phyloP scores from a whole-genome alignment of 92 coral and sea anemone genomes.

The Heteractis magnifica region DNA sequence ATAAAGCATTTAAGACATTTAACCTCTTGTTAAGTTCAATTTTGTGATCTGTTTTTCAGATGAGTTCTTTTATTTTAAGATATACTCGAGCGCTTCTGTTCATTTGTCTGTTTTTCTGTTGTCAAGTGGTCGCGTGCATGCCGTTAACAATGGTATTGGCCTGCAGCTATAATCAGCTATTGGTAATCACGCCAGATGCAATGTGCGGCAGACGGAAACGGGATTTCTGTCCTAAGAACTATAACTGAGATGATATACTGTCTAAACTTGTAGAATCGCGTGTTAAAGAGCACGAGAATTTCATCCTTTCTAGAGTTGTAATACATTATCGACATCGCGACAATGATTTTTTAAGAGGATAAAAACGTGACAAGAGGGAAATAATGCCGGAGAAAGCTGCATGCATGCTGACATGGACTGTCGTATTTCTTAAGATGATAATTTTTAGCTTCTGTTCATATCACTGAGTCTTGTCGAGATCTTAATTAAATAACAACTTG shows the following conservation, averaged over 20 bases:
- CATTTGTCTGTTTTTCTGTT: constrained; percentile 2
- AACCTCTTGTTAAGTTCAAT: constrained; percentile 3
- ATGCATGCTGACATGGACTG: neutral
- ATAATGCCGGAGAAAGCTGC: neutral
- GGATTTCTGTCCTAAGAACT: neutral
- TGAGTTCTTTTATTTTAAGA: constrained; percentile 1
- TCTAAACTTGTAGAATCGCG: neutral
- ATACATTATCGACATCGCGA: neutral
- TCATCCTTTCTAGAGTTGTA: neutral
- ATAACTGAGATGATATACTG: neutral
- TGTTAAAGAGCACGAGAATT: neutral
- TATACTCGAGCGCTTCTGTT: neutral
- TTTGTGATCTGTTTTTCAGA: neutral
- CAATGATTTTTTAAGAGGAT: neutral
- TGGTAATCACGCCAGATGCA: constrained; percentile 1
- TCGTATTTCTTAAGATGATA: too few relatives aligned
- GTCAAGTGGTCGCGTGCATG: constrained; percentile 11
- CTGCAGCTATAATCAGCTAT: constrained; percentile 4
- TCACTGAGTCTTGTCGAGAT: too few relatives aligned
- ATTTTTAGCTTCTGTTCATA: too few relatives aligned
- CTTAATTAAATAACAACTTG: too few relatives aligned
- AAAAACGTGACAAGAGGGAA: neutral
- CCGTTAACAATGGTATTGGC: neutral
- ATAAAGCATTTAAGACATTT: neutral
- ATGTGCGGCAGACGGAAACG: neutral